phyloP scores from a whole-genome alignment of 92 coral and sea anemone genomes.

The Anthopleura xanthogrammica region DNA sequence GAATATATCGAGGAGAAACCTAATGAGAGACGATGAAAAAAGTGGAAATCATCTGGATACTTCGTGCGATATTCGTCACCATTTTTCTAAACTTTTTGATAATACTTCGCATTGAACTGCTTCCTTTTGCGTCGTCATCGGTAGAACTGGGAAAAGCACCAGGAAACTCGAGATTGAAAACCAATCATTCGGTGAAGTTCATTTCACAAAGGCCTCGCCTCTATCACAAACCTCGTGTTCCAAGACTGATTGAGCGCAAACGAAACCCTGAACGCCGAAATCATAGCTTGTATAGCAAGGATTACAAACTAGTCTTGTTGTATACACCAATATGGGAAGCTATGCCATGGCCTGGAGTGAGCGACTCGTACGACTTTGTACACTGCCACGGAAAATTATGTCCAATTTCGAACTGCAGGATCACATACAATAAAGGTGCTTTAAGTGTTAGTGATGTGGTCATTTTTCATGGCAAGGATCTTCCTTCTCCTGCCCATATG shows the following conservation, averaged over 20 bases:
- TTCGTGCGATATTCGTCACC: not conserved
- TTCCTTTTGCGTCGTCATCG: not conserved
- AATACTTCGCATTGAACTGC: not conserved
- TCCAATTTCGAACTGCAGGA: conserved; percentile 46
- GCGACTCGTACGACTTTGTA: conserved; percentile 59
- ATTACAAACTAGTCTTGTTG: conserved; percentile 58
- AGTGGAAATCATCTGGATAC: not conserved
- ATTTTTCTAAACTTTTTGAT: not conserved
- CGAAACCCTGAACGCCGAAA: not conserved
- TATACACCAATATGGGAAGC: conserved; percentile 74
- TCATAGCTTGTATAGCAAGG: not conserved
- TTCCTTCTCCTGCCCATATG: conserved; percentile 48
- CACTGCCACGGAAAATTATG: conserved; percentile 66
- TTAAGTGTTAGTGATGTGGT: conserved; percentile 66
- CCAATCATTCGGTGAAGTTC: not conserved
- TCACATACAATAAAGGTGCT: conserved; percentile 67
- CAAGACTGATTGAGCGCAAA: not conserved
- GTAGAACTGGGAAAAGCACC: not conserved
- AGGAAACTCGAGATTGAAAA: not conserved
- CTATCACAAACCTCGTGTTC: not conserved
- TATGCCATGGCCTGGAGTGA: conserved; percentile 77
- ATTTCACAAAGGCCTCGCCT: not conserved
- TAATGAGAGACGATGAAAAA: not conserved
- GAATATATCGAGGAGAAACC: too few relatives aligned
- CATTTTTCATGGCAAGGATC: conserved; percentile 83